A percentile compares a stretch with the other conserved stretches of the same genome.
These are phyloP conservation scores for Sebastes diploproa DNA, from an alignment of 2,797 vertebrate genomes.

Conservation along the genomic window DNA sequence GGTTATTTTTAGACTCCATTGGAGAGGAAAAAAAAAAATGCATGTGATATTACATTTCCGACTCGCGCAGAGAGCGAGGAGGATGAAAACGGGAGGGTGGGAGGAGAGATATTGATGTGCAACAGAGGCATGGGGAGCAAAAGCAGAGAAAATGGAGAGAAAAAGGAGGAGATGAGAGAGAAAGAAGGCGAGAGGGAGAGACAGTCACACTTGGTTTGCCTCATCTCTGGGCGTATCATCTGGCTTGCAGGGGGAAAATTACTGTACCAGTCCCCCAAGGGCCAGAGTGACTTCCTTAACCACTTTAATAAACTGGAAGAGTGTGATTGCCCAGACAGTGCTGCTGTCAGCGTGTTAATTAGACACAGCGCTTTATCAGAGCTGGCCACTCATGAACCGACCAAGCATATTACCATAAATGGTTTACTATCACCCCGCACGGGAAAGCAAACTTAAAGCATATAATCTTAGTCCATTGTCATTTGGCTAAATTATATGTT, in stretches of 20 bases:
- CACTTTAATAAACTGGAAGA: conserved; percentile 82
- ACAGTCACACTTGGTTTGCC: conserved; percentile 73
- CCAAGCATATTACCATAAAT: conserved; percentile 67
- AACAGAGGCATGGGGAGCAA: conserved; percentile 33
- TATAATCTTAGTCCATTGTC: conserved; percentile 50
- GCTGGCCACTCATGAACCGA: conserved; percentile 74
- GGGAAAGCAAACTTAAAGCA: conserved; percentile 31
- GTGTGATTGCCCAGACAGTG: conserved; percentile 81
- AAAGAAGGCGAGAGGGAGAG: conserved; percentile 49
- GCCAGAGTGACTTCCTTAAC: conserved; percentile 80
- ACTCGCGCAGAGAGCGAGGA: conserved; percentile 15
- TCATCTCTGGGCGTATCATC: conserved; percentile 74
- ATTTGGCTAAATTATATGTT: conserved; percentile 33
- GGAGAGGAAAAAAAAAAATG: conserved; percentile 14
- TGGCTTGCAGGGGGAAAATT: conserved; percentile 74
- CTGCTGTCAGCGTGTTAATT: conserved; percentile 83
- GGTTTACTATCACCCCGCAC: conserved; percentile 59
- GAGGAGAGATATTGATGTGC: conserved; percentile 58
- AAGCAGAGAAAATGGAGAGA: conserved; percentile 42
- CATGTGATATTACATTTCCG: conserved; percentile 77
- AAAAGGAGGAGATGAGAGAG: conserved; percentile 39
- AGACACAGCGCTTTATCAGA: conserved; percentile 82
- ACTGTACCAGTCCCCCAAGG: conserved; percentile 74
- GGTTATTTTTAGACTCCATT: conserved; percentile 73
- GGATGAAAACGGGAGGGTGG: background rate